phyloP scores from a whole-genome alignment of 2,797 vertebrate genomes.

The Acanthiza pusilla region DNA sequence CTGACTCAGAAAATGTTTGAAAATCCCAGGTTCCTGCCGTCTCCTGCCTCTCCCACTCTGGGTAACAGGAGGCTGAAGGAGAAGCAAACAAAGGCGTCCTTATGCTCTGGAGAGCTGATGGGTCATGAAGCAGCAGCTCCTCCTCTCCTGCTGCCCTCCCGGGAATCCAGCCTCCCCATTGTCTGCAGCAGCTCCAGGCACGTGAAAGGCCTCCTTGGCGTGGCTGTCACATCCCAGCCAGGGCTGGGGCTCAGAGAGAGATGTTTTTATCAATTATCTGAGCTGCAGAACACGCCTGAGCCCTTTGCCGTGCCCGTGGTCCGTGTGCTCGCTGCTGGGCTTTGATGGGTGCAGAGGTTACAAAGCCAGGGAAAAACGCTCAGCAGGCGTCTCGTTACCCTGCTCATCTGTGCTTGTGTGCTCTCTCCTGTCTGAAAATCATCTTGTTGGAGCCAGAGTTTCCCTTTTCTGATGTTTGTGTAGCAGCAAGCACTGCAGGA shows the following conservation, averaged over 20 bases:
- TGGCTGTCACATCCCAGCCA: not conserved
- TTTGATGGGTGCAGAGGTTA: not conserved
- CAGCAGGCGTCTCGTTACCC: not conserved
- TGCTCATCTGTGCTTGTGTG: not conserved
- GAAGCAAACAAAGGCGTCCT: slow-evolving; percentile 44
- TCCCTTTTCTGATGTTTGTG: not conserved
- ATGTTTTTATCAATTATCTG: not conserved
- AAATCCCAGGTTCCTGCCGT: slow-evolving; percentile 18
- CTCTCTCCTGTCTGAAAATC: not conserved
- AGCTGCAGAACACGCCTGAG: rapidly evolving
- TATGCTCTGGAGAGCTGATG: slow-evolving; percentile 19
- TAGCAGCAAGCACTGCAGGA: rapidly evolving
- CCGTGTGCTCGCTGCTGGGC: rapidly evolving
- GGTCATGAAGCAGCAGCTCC: not conserved
- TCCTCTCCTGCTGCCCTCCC: slow-evolving; percentile 7
- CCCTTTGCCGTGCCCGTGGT: not conserved
- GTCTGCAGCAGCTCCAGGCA: not conserved
- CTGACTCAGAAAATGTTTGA: slow-evolving; percentile 44
- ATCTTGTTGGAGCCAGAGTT: not conserved
- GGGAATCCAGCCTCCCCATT: not conserved
- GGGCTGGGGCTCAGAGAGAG: not conserved
- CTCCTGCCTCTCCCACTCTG: slow-evolving; percentile 24
- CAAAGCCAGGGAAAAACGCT: not conserved
- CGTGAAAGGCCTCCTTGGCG: not conserved
- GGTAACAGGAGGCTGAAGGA: not conserved